These are phyloP conservation scores for Pseudochaenichthys georgianus DNA, from an alignment of 2,797 vertebrate genomes.

Conservation along the genomic window DNA sequence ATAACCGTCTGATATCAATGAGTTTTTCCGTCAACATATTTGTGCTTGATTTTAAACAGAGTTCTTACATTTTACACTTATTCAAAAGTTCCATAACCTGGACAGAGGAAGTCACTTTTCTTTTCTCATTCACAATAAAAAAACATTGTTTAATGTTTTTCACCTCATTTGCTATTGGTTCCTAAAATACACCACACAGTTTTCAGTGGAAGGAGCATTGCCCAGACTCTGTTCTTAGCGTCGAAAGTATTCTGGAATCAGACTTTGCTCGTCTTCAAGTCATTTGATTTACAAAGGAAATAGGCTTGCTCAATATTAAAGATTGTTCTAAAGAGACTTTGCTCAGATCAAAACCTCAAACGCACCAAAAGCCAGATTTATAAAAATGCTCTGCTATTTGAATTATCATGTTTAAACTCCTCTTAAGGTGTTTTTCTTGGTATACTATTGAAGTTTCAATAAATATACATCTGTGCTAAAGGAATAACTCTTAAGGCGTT, in stretches of 20 bases:
- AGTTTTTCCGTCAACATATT: conserved; percentile 9
- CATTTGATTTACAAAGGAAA: conserved; percentile 16
- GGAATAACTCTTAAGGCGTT: background rate
- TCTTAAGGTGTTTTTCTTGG: background rate
- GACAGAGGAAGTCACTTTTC: background rate
- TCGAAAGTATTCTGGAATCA: background rate
- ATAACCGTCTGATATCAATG: background rate
- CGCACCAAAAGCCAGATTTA: conserved; percentile 6
- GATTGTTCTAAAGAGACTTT: background rate
- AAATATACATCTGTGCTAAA: background rate
- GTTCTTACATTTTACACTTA: background rate
- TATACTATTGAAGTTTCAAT: background rate
- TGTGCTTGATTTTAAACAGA: conserved; percentile 7
- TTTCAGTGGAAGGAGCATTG: conserved; percentile 13
- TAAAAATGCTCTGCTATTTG: background rate
- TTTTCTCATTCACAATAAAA: background rate
- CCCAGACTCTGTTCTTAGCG: conserved; percentile 1
- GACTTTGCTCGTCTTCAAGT: conserved; percentile 27
- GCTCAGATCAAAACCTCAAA: conserved; percentile 15
- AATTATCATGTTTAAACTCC: conserved; percentile 1
- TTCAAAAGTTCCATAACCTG: background rate
- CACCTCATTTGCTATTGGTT: background rate
- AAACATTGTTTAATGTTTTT: too few species aligned
- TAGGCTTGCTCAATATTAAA: conserved; percentile 16
- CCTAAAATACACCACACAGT: conserved; percentile 30